phyloP scores from a whole-genome alignment of 2,888 invertebrate species.

The Tenthredo livida region DNA sequence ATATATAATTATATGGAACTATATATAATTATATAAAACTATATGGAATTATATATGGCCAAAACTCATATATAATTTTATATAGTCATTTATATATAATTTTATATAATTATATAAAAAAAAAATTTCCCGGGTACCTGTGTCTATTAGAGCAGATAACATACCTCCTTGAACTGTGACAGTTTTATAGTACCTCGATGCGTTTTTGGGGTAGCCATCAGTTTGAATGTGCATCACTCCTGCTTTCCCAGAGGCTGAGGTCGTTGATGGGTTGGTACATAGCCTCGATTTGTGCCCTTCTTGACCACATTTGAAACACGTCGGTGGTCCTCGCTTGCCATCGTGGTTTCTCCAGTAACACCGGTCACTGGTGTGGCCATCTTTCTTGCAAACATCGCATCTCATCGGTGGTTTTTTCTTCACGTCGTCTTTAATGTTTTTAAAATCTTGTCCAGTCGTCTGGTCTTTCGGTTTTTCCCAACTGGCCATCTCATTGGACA shows the following conservation, averaged over 20 bases:
- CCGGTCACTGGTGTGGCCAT: neutral
- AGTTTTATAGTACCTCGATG: neutral
- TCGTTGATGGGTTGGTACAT: neutral
- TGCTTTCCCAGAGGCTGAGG: neutral
- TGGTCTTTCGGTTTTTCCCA: slow-evolving; percentile 7
- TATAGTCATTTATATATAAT: too few species aligned
- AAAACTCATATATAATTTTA: too few species aligned
- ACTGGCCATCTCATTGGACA: slow-evolving; percentile 22
- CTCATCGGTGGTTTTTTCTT: neutral
- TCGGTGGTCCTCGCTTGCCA: neutral
- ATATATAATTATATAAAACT: too few species aligned
- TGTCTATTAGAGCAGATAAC: slow-evolving; percentile 20
- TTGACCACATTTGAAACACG: slow-evolving; percentile 31
- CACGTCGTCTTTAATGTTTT: neutral
- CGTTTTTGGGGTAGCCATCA: neutral
- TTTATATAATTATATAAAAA: too few species aligned
- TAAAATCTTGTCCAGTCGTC: neutral
- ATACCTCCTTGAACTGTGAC: neutral
- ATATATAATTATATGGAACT: too few species aligned
- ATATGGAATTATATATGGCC: too few species aligned
- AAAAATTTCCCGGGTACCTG: too few species aligned
- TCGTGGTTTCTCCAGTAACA: neutral
- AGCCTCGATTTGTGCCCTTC: slow-evolving; percentile 9
- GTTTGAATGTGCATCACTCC: slow-evolving; percentile 9
- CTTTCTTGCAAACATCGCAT: neutral